Evolutionary conservation across 2,888 invertebrate genomes (phyloP).

Genomic region (Tenthredo livida): DNA sequence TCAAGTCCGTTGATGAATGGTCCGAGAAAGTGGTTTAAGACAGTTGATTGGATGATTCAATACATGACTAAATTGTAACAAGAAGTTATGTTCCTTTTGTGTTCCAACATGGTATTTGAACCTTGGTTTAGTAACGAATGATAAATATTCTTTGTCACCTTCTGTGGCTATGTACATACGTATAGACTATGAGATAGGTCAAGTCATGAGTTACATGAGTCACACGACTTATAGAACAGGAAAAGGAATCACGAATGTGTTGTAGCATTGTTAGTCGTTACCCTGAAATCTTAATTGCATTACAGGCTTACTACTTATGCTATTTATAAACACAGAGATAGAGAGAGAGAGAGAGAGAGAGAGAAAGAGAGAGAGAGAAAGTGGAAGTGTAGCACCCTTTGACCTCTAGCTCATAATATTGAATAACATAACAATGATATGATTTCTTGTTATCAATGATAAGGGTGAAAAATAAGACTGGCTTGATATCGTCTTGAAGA

Average conservation of each 20-base stretch:
- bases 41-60: background rate
- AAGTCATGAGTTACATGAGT: constrained; percentile 26
- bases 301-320: background rate
- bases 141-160: background rate
- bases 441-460: background rate
- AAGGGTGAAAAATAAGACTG: background rate
- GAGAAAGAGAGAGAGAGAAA: background rate
- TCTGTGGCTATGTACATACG: background rate
- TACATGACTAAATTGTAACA: background rate
- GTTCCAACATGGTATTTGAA: background rate
- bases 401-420: constrained; percentile 5
- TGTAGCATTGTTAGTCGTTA: constrained; percentile 4
- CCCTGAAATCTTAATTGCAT: constrained; percentile 25
- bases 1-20: background rate
- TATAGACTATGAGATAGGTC: constrained; percentile 3
- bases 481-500: background rate
- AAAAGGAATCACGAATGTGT: background rate
- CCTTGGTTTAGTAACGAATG: background rate
- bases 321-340: background rate
- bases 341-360: background rate
- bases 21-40: background rate
- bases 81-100: background rate
- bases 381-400: background rate
- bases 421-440: background rate
- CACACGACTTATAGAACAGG: constrained; percentile 12